phyloP scores from a whole-genome alignment of 2,888 invertebrate genomes.

The Melieria crassipennis region DNA sequence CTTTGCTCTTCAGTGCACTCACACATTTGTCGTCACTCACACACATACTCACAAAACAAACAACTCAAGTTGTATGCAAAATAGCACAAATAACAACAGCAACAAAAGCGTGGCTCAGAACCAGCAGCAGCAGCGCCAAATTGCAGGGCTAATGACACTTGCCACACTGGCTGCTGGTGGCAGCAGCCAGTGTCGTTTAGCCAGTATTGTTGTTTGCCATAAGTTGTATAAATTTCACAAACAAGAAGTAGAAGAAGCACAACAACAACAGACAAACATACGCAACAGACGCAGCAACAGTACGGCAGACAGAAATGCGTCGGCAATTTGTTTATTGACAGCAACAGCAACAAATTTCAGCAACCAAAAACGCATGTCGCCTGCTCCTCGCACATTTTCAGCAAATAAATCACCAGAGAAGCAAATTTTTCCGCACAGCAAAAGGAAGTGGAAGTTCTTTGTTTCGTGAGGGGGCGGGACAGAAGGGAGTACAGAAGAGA shows the following conservation, averaged over 20 bases:
- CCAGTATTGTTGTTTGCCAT: constrained; percentile 9
- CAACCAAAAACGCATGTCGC: not conserved
- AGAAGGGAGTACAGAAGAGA: not conserved
- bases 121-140: too few species aligned
- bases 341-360: constrained; percentile 11
- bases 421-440: constrained; percentile 3
- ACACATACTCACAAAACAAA: not conserved
- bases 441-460: constrained; percentile 16
- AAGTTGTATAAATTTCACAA: constrained; percentile 28
- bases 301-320: constrained; percentile 51
- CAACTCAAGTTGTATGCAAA: too few species aligned
- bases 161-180: too few species aligned
- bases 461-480: not conserved
- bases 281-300: constrained; percentile 15
- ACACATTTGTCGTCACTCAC: not conserved
- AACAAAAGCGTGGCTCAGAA: too few species aligned
- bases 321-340: constrained; percentile 59
- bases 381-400: constrained; percentile 25
- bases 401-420: constrained; percentile 57
- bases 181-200: not conserved
- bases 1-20: too few species aligned
- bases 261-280: constrained; percentile 3
- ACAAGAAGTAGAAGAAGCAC: not conserved
- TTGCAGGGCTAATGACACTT: too few species aligned
- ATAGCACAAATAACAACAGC: too few species aligned